These are phyloP conservation scores for Cairina moschata DNA, from an alignment of 2,113 vertebrate genomes.

Conservation along the genomic window DNA sequence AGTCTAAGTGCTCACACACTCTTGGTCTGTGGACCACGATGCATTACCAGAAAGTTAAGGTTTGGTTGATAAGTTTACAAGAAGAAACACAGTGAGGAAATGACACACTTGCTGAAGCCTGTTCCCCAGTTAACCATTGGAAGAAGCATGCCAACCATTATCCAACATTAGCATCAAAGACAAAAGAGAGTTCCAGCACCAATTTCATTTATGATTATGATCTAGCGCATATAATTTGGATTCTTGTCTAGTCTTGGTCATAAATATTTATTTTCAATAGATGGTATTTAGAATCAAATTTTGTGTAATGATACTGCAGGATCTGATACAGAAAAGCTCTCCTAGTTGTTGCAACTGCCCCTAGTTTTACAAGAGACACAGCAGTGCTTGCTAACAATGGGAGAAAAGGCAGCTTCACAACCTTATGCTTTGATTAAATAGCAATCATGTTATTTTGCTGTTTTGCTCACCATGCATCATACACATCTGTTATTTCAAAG, in stretches of 20 bases:
- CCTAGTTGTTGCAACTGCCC: neutral
- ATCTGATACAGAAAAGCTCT: neutral
- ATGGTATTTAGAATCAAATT: neutral
- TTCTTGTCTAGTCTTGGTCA: neutral
- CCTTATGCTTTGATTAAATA: conserved; percentile 23
- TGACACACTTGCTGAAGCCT: neutral
- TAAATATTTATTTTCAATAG: conserved; percentile 18
- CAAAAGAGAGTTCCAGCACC: neutral
- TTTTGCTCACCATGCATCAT: neutral
- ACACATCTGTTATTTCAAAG: conserved; percentile 49
- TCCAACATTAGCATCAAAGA: neutral
- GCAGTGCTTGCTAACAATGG: neutral
- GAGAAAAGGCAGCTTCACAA: neutral
- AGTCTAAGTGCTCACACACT: neutral
- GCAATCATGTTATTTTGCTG: conserved; percentile 4
- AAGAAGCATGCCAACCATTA: neutral
- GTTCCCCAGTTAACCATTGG: neutral
- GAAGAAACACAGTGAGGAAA: neutral
- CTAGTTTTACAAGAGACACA: neutral
- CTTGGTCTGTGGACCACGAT: neutral
- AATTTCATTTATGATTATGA: neutral
- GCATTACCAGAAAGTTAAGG: neutral
- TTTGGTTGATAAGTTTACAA: neutral
- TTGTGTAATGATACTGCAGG: neutral
- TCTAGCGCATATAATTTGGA: neutral